A percentile compares a stretch with the other conserved stretches of the same genome.
phyloP scores from a whole-genome alignment of 2,797 vertebrate genomes.

The Onychomys torridus region DNA sequence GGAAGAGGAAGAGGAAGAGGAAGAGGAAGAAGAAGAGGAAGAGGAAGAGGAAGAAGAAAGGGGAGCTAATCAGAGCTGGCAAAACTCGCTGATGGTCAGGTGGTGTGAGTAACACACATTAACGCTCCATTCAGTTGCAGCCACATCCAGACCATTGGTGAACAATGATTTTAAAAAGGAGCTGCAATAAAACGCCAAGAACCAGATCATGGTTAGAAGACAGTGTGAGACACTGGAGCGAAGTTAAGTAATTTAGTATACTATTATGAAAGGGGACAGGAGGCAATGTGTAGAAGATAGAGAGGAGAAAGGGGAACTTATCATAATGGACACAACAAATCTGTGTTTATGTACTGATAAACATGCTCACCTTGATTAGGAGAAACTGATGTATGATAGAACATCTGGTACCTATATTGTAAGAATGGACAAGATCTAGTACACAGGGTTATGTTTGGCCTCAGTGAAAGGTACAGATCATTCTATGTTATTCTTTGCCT shows the following conservation, averaged over 20 bases:
- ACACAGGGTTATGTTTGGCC: background rate
- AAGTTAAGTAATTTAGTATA: background rate
- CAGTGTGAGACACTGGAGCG: background rate
- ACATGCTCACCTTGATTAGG: fast-evolving
- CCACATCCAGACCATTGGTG: background rate
- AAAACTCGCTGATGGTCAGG: background rate
- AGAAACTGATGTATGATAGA: background rate
- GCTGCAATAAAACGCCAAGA: background rate
- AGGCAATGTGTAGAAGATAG: background rate
- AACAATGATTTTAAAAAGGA: background rate
- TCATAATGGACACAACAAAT: background rate
- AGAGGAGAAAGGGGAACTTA: background rate
- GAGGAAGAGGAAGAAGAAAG: no score
- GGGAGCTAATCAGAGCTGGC: background rate
- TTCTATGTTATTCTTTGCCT: background rate
- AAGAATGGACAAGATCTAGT: background rate
- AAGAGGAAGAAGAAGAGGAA: no score
- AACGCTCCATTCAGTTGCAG: fast-evolving
- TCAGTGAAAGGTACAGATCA: background rate
- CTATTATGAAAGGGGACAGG: background rate
- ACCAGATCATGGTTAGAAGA: background rate
- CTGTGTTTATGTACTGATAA: background rate
- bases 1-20: no score
- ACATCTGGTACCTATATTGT: background rate
- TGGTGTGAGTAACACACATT: background rate